Evolutionary conservation across 2,888 invertebrate species (phyloP).

Genomic region (Chironomus tentans): DNA sequence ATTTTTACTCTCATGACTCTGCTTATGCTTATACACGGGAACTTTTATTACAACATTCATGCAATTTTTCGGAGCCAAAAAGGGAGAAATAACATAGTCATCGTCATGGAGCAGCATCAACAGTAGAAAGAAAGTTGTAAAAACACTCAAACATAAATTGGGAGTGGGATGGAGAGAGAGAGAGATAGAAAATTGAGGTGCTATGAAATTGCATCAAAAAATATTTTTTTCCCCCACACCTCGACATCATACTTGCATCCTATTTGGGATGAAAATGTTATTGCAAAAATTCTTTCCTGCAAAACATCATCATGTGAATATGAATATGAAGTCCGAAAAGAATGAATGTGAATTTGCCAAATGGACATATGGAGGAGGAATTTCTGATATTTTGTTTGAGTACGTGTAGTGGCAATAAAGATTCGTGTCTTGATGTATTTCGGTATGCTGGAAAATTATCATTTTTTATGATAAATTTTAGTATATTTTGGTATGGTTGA

Average conservation of each 20-base stretch:
- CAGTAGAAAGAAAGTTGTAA: slow-evolving; percentile 12
- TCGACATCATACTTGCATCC: not conserved
- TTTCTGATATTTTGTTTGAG: no score
- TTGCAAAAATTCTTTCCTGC: not conserved
- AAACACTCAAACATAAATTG: not conserved
- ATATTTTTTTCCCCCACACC: not conserved
- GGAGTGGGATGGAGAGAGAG: not conserved
- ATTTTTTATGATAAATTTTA: no score
- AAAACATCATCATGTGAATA: slow-evolving; percentile 4
- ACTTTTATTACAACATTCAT: slow-evolving; percentile 17
- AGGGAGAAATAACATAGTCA: not conserved
- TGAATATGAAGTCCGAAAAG: not conserved
- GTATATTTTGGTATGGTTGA: no score
- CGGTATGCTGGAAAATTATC: no score
- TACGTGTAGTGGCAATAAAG: not conserved
- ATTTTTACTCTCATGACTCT: not conserved
- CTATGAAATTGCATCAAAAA: slow-evolving; percentile 2
- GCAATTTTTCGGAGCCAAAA: slow-evolving; percentile 2
- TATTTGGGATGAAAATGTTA: not conserved
- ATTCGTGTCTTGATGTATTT: not conserved
- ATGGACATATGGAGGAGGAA: not conserved
- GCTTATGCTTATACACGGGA: not conserved
- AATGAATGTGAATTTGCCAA: not conserved
- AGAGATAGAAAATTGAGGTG: not conserved
- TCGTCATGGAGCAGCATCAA: not conserved